phyloP scores from a whole-genome alignment of 92 coral and sea anemone species.

The Porites lobata region DNA sequence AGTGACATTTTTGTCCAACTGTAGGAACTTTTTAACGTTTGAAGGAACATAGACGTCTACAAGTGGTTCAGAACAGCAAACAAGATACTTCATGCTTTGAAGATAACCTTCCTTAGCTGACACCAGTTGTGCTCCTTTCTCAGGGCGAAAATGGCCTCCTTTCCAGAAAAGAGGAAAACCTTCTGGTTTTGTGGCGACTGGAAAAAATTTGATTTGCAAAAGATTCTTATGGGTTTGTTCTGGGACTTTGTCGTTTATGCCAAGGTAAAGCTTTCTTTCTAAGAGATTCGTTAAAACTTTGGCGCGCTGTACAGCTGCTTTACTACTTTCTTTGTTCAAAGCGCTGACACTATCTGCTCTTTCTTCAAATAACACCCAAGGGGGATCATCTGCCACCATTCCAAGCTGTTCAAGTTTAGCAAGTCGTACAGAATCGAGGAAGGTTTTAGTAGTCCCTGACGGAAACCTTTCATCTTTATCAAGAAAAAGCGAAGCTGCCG shows the following conservation, averaged over 20 bases:
- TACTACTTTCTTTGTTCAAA: slow-evolving; percentile 24
- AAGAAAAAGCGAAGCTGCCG: slow-evolving; percentile 64
- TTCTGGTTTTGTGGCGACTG: slow-evolving; percentile 63
- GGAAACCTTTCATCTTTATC: slow-evolving; percentile 81
- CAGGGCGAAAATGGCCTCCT: slow-evolving; percentile 21
- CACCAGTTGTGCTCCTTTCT: slow-evolving; percentile 36
- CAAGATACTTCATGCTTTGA: slow-evolving; percentile 49
- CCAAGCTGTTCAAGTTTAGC: slow-evolving; percentile 74
- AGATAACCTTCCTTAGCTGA: slow-evolving; percentile 68
- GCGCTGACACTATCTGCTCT: slow-evolving; percentile 74
- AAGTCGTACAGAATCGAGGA: slow-evolving; percentile 45
- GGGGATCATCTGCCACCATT: slow-evolving; percentile 78
- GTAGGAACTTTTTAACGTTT: slow-evolving; percentile 34
- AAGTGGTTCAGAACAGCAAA: slow-evolving; percentile 64
- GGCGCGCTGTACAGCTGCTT: slow-evolving; percentile 60
- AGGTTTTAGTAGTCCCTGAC: slow-evolving; percentile 51
- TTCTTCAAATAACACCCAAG: slow-evolving; percentile 75
- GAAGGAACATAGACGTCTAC: slow-evolving; percentile 29
- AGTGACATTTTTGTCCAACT: slow-evolving; percentile 21
- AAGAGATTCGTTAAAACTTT: slow-evolving; percentile 54
- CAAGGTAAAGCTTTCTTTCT: slow-evolving; percentile 28
- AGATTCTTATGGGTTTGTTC: background rate
- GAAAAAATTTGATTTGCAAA: slow-evolving; percentile 52
- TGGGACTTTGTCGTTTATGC: background rate
- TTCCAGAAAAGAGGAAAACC: slow-evolving; percentile 78